A percentile compares a stretch with the other conserved stretches of the same genome.
phyloP scores from a whole-genome alignment of 92 coral and sea anemone genomes.

The Blastomussa wellsi region DNA sequence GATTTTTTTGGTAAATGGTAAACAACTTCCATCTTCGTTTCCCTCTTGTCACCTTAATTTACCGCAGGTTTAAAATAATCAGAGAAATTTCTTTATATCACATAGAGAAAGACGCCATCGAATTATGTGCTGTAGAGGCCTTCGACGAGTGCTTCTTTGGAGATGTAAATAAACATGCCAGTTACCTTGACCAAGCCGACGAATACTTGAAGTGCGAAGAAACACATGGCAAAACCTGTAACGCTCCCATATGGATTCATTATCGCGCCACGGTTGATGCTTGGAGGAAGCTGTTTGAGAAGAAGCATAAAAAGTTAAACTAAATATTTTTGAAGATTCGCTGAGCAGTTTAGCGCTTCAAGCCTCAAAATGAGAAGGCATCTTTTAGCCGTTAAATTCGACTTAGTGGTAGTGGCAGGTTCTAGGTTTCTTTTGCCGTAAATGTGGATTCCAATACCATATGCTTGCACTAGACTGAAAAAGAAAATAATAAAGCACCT shows the following conservation, averaged over 20 bases:
- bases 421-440: not conserved
- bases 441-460: not conserved
- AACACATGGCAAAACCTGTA: not conserved
- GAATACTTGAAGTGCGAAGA: conserved; percentile 10
- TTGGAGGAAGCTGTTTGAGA: conserved; percentile 1
- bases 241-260: conserved; percentile 1
- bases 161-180: not conserved
- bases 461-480: conserved; percentile 2
- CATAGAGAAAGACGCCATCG: not conserved
- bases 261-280: conserved; percentile 16
- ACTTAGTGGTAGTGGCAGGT: not conserved
- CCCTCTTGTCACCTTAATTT: not conserved
- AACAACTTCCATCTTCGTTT: not conserved
- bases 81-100: not conserved
- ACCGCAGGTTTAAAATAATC: not conserved
- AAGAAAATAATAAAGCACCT: not conserved
- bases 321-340: not conserved
- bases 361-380: not conserved
- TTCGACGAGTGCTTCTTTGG: not conserved
- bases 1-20: too few relatives aligned
- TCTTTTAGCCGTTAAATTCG: not conserved
- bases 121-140: not conserved
- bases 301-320: not conserved
- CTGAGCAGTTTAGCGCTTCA: not conserved
- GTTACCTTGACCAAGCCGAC: conserved; percentile 6